Evolutionary conservation across 2,797 vertebrate species (phyloP).

Genomic region (Rhadinocentrus ornatus): DNA sequence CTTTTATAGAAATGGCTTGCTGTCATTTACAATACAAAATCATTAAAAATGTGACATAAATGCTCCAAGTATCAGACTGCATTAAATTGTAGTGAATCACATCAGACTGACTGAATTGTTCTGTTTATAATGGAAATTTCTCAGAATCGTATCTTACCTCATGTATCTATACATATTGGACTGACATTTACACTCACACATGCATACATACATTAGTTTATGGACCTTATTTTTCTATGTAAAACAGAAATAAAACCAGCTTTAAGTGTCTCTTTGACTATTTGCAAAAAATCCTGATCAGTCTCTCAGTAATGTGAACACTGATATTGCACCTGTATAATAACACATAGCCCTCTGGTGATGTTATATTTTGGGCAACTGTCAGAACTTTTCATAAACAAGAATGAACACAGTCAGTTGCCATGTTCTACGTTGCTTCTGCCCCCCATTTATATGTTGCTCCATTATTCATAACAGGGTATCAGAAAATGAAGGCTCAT

Average conservation of each 20-base stretch:
- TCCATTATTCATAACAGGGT: constrained; percentile 78
- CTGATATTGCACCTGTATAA: constrained; percentile 25
- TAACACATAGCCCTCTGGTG: constrained; percentile 49
- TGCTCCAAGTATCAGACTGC: neutral
- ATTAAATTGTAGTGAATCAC: neutral
- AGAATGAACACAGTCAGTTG: constrained; percentile 70
- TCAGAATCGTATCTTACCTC: neutral
- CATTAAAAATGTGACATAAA: too few species aligned
- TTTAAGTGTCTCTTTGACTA: constrained; percentile 23
- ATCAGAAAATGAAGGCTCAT: constrained; percentile 79
- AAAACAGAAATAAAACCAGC: constrained; percentile 27
- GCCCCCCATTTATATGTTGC: constrained; percentile 70
- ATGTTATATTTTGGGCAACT: constrained; percentile 57
- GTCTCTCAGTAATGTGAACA: constrained; percentile 33
- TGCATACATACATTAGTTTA: neutral
- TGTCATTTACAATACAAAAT: too few species aligned
- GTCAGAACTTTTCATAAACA: constrained; percentile 62
- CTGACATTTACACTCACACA: constrained; percentile 5
- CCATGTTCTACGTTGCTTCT: constrained; percentile 58
- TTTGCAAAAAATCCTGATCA: constrained; percentile 38
- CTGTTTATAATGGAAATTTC: neutral
- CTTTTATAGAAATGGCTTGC: too few species aligned
- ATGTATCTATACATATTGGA: neutral
- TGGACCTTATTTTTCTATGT: constrained; percentile 11
- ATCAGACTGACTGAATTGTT: neutral